Evolutionary conservation across 2,888 invertebrate species (phyloP).

Genomic region (Ariolimax columbianus): DNA sequence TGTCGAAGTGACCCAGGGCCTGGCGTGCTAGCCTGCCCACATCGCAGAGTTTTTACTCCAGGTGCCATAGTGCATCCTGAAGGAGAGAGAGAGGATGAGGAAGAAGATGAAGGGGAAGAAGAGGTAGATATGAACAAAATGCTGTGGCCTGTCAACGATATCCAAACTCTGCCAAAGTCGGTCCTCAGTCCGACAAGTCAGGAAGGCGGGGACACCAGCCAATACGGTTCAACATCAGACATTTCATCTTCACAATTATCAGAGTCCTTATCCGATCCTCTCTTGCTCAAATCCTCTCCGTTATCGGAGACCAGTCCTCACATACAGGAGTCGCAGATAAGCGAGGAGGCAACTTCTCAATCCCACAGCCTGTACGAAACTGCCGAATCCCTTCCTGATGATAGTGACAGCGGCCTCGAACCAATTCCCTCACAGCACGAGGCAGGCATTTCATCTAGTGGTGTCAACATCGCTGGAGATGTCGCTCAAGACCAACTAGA

Average conservation of each 20-base stretch:
- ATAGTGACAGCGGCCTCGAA: constrained; percentile 47
- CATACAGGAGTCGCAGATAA: constrained; percentile 37
- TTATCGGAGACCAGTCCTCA: constrained; percentile 32
- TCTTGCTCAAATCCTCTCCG: constrained; percentile 50
- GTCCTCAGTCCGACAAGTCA: constrained; percentile 38
- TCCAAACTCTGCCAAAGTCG: constrained; percentile 12
- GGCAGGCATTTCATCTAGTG: not conserved
- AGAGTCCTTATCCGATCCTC: constrained; percentile 41
- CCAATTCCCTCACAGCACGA: constrained; percentile 18
- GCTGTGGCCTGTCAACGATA: constrained; percentile 25
- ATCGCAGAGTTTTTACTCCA: constrained; percentile 27
- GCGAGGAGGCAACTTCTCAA: constrained; percentile 47
- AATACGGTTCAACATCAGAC: constrained; percentile 38
- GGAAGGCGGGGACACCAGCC: constrained; percentile 39
- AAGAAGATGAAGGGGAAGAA: constrained; percentile 36
- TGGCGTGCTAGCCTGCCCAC: not conserved
- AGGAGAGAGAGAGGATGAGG: constrained; percentile 39
- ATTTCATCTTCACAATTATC: constrained; percentile 48
- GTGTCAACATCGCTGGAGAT: not conserved
- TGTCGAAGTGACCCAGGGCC: constrained; percentile 2
- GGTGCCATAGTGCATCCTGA: constrained; percentile 44
- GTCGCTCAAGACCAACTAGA: not conserved
- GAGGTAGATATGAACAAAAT: not conserved
- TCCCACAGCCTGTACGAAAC: constrained; percentile 49
- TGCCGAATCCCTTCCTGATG: constrained; percentile 49